These are phyloP conservation scores for Hydractinia echinata DNA, from an alignment of 30 jellyfish, hydroid and myxozoan species.

Conservation along the genomic window DNA sequence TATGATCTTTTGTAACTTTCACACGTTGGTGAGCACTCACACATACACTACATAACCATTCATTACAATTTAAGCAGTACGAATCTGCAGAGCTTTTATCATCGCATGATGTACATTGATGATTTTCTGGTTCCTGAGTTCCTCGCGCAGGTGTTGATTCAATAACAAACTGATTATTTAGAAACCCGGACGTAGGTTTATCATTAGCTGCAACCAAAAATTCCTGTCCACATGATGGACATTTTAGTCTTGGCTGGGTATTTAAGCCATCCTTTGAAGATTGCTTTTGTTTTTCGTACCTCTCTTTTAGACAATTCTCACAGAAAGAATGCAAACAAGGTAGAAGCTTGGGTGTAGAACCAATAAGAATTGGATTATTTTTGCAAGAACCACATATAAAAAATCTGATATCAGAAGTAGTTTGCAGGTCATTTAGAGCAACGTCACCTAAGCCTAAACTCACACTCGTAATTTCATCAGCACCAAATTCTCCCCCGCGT, in stretches of 20 bases:
- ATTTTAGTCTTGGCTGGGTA: conserved; percentile 61
- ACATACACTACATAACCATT: conserved; percentile 90
- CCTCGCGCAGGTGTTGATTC: conserved; percentile 50
- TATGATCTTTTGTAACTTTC: conserved; percentile 91
- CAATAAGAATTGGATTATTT: conserved; percentile 64
- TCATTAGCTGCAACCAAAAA: conserved; percentile 84
- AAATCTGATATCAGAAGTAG: conserved; percentile 55
- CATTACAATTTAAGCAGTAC: conserved; percentile 73
- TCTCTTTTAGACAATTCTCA: conserved; percentile 78
- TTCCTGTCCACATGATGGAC: conserved; percentile 99
- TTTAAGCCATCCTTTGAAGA: conserved; percentile 25
- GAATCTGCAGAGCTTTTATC: conserved; percentile 78
- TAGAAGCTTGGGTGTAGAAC: conserved; percentile 71
- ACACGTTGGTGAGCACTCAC: conserved; percentile 96
- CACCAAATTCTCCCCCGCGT: conserved; percentile 44
- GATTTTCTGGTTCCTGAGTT: conserved; percentile 38
- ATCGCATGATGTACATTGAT: conserved; percentile 92
- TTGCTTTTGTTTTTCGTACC: conserved; percentile 62
- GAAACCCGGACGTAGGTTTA: conserved; percentile 56
- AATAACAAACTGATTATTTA: conserved; percentile 87
- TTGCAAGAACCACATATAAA: conserved; percentile 77
- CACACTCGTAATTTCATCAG: conserved; percentile 23
- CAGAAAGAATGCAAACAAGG: conserved; percentile 97
- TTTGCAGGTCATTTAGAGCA: conserved; percentile 32
- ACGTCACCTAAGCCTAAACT: conserved; percentile 7